A percentile compares a stretch with the other conserved stretches of the same genome.
phyloP scores from a whole-genome alignment of 2,888 invertebrate species.

The Cancer borealis region DNA sequence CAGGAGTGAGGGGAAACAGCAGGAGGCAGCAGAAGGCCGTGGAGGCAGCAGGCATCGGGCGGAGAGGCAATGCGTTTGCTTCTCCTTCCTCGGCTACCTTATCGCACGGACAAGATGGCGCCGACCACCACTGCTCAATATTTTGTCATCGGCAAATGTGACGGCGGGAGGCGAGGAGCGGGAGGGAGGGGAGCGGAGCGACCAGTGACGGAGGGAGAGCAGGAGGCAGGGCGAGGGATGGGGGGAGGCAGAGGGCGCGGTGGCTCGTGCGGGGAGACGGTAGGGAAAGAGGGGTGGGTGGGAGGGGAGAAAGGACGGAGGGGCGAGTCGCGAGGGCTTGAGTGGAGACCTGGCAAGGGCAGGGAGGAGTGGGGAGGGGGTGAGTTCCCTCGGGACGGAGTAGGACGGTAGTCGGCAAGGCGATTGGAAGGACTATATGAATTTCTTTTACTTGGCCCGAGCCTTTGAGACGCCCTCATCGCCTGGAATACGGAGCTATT shows the following conservation, averaged over 20 bases:
- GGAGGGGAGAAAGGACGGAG: neutral
- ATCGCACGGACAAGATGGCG: slow-evolving; percentile 70
- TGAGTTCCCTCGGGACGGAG: slow-evolving; percentile 43
- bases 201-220: slow-evolving; percentile 10
- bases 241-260: slow-evolving; percentile 36
- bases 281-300: neutral
- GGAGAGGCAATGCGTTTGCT: neutral
- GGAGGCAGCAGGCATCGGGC: neutral
- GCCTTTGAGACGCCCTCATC: slow-evolving; percentile 51
- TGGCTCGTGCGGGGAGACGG: slow-evolving; percentile 31
- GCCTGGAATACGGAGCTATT: slow-evolving; percentile 43
- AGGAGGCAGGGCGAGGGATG: neutral
- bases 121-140: slow-evolving; percentile 70
- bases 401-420: slow-evolving; percentile 60
- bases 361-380: neutral
- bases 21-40: neutral
- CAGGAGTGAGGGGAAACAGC: neutral
- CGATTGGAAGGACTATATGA: slow-evolving; percentile 65
- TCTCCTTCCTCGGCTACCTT: slow-evolving; percentile 54
- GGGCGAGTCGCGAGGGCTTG: neutral
- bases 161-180: slow-evolving; percentile 51
- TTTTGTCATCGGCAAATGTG: slow-evolving; percentile 74
- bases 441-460: slow-evolving; percentile 58
- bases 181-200: neutral
- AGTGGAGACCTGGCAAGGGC: neutral